These are phyloP conservation scores for Beris morrisii DNA, from an alignment of 2,888 invertebrate genomes.

Conservation along the genomic window DNA sequence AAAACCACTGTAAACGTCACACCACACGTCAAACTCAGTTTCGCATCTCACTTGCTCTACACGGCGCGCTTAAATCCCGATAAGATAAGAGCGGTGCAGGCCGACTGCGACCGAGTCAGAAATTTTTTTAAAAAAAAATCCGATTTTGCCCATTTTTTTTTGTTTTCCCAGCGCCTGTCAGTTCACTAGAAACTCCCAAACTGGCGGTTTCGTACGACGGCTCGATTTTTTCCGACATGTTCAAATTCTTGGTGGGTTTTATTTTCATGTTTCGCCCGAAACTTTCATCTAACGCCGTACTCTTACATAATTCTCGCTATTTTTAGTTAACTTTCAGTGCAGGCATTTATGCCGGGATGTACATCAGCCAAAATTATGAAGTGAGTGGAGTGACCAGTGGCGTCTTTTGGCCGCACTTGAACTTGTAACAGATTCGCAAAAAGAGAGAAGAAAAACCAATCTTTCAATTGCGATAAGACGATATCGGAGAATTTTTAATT, in stretches of 20 bases:
- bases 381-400: slow-evolving; percentile 52
- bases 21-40: too few relatives aligned
- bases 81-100: neutral
- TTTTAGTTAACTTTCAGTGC: slow-evolving; percentile 66
- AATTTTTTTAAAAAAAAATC: neutral
- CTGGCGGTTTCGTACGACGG: slow-evolving; percentile 47
- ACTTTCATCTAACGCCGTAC: slow-evolving; percentile 12
- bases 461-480: too few relatives aligned
- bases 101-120: neutral
- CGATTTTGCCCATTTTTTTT: neutral
- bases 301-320: slow-evolving; percentile 40
- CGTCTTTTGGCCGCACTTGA: neutral
- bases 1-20: too few relatives aligned
- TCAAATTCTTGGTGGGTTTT: slow-evolving; percentile 51
- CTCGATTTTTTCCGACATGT: slow-evolving; percentile 45
- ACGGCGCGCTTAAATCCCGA: neutral
- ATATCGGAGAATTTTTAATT: too few relatives aligned
- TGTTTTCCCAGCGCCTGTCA: slow-evolving; percentile 32
- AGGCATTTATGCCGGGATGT: slow-evolving; percentile 73
- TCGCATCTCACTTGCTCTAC: too few relatives aligned
- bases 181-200: slow-evolving; percentile 45
- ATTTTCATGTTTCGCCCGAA: slow-evolving; percentile 34
- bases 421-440: slow-evolving; percentile 7
- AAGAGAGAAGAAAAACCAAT: too few relatives aligned
- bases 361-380: slow-evolving; percentile 73